Base-by-base conservation (phyloP, 2,113 vertebrate genomes). In the Dicrurus megarhynchus region DNA sequence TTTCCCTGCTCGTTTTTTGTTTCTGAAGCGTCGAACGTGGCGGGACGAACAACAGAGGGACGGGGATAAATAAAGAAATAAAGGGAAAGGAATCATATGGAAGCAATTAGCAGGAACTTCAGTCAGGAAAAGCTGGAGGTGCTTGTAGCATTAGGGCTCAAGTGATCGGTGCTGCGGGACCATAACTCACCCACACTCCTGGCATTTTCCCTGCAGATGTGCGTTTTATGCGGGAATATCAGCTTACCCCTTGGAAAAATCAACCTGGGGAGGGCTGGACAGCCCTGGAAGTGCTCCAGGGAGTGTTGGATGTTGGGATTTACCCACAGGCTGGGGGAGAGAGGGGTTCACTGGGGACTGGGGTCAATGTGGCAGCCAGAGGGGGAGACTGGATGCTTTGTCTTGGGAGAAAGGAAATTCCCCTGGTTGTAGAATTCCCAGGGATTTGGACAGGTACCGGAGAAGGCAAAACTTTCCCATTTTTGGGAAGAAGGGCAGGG, bases 211-310 rank as follows among this genome's bases (percentile, higher is more conserved):
- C 96, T 85, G 96, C 98, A 98, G 97, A 98, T 98, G 98, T 98
- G 96, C 77, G 39, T 96, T 98, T 97, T 93, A 84, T 94, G 97
- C 96, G 95, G 96, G 96, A 98, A 98, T 98, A 98, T 98, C 98
- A 98, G 94, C 94, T 98, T 98, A 98, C 98, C 37, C 21, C 97
- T 98, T 95, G 97, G 98, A 98, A 98, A 98, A 98, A 96, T 96
- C 65, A 96, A 94, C 97, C 95, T 96, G 88, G 90, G 90, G 97
- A 97, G 97, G 97, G 96, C 96, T 98, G 97, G 69, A 94, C 92
- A 77, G 96, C 53, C 57, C 14, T 90, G 96, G 96, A 11, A 65
- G 67, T 4, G 55, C 97, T 97, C 78, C 11, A 80, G 97, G 97
- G 97, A 97, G 84, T 63, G 69, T 92, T 96, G 93, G 94, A 79